These are phyloP conservation scores for Galaxias olidus DNA, from an alignment of 2,797 vertebrate species.

Conservation along the genomic window DNA sequence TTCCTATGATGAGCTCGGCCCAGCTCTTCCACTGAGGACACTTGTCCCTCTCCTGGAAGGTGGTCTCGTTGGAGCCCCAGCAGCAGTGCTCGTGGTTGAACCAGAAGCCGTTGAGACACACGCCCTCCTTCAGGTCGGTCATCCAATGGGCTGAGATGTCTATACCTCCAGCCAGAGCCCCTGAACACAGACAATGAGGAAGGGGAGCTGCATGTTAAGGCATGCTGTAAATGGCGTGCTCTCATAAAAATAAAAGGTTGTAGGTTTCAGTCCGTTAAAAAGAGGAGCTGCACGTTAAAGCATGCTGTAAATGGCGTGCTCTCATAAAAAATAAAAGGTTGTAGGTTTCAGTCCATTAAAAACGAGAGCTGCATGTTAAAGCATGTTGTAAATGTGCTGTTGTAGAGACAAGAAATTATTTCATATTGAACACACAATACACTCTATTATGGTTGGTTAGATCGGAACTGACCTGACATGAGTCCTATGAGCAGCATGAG, in stretches of 20 bases:
- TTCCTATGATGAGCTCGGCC: constrained; percentile 87
- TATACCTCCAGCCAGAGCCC: constrained; percentile 92
- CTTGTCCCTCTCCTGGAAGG: constrained; percentile 86
- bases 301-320: no score
- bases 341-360: no score
- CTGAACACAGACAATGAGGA: constrained; percentile 56
- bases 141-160: constrained; percentile 97
- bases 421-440: no score
- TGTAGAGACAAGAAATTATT: no score
- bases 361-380: no score
- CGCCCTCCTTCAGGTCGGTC: constrained; percentile 92
- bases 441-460: not conserved
- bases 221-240: no score
- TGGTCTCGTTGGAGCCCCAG: constrained; percentile 87
- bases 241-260: no score
- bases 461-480: constrained; percentile 80
- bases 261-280: no score
- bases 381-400: no score
- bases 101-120: constrained; percentile 91
- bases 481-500: constrained; percentile 95
- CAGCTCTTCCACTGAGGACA: constrained; percentile 94
- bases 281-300: no score
- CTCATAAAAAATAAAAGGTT: no score
- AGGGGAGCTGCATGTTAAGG: no score
- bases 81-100: constrained; percentile 97